Base-by-base conservation (phyloP, 2,797 vertebrate species). In the Sebastes variabilis region DNA sequence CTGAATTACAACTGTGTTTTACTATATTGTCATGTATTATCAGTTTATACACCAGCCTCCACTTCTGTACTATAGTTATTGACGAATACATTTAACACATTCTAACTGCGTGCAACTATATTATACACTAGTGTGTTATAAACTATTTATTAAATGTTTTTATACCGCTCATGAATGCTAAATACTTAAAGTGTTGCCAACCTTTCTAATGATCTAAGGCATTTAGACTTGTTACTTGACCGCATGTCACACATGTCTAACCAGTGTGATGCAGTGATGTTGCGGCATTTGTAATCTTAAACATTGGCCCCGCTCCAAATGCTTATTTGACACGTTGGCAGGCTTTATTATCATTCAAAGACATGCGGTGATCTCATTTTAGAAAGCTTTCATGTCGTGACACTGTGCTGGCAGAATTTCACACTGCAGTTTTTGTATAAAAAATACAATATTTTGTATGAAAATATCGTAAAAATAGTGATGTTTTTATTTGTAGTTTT, bases 301-400 rank as follows among this genome's bases (percentile, higher is more conserved):
- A 65, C 29, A 32, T 20, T 72, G 36, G 42, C 34, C n/a, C 32
- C 32, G 36, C 6, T 25, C 22, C 72, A 80, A 27, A 66, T 72
- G 16, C 80, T 87, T 69, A 86, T 80, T 49, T 68, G 52, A 78
- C 32, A 34, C 18, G 30, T 56, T 80, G 67, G 20, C 65, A 32
- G 29, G 18, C 54, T 54, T 56, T 22, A 24, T 32, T 55, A 34
- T 66, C 20, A 66, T 29, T 60, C 8, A 52, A 38, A 64, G 24
- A 60, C 14, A 20, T 4, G n/a, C 11, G 22, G 9, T 54, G 16
- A 66, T 60, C 27, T n/a, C 54, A 61, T 25, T 49, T 56, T 24
- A 38, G 6, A 6, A 68, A 11, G 36, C n/a, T 46, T 66, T 12
- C 4, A 30, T 61, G 36, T 34, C 22, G 18, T 30, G 6, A 66